Percentiles rank a stretch among this genome's conserved stretches.
phyloP scores from a whole-genome alignment of 2,797 vertebrate species.

The Trichosurus vulpecula region DNA sequence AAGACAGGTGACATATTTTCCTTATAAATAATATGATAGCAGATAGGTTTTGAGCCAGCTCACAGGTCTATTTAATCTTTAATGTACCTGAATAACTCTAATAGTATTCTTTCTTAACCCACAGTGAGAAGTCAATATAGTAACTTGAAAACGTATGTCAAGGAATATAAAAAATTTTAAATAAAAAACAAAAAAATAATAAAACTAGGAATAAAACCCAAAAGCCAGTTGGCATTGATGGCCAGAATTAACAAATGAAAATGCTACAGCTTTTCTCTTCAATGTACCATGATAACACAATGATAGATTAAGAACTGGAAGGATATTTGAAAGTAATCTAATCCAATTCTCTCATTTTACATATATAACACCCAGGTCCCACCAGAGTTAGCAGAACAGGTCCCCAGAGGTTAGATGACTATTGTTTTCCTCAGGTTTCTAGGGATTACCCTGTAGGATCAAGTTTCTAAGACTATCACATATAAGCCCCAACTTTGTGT shows the following conservation, averaged over 20 bases:
- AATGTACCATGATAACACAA: neutral
- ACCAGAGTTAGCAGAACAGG: too few species aligned
- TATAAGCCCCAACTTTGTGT: neutral
- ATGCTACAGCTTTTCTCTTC: neutral
- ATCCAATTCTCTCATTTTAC: neutral
- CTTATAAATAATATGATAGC: neutral
- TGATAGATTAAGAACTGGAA: neutral
- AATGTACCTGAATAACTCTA: neutral
- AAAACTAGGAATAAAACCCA: neutral
- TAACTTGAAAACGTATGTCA: too few species aligned
- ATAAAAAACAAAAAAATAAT: too few species aligned
- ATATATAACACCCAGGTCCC: neutral
- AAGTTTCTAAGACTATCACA: neutral
- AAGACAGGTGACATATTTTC: neutral
- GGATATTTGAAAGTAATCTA: neutral
- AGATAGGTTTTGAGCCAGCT: neutral
- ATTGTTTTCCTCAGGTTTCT: neutral
- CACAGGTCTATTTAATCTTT: neutral
- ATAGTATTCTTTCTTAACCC: too few species aligned
- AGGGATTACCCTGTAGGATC: neutral
- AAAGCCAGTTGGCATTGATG: neutral
- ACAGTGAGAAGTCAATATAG: too few species aligned
- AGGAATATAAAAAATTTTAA: too few species aligned
- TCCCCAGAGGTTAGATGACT: neutral
- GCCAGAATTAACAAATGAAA: neutral